Base-by-base conservation (phyloP, 1,140 invertebrate species). In the Drosophila bocki region DNA sequence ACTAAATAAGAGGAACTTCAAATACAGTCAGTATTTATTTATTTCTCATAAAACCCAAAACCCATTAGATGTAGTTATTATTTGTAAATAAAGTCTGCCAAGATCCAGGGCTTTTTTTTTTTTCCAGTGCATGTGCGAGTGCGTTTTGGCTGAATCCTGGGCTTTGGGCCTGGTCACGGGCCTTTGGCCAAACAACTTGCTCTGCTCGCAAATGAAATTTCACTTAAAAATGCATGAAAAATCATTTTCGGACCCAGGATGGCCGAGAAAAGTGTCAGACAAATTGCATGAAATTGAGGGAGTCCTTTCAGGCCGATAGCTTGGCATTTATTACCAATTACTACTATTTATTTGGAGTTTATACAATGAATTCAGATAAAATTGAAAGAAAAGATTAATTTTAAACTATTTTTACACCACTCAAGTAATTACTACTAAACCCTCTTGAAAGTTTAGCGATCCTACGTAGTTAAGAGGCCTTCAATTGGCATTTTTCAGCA, bases 221-320 rank as follows among this genome's bases (percentile, higher is more conserved):
- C 64, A 62, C 64, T 80, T 80, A 87, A 84, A 87, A 88, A 87
- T 87, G 74, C 80, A 88, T 88, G 83, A 80, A 88, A 80, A 80
- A 39, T 77, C 72, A 83, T 78, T 56, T 56, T 76, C 75, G 76
- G 83, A 71, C 60, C 58, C 54, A 11, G 26, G 51, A 82, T 68
- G 62, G 72, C 61, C 60, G 12, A 62, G 78, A 39, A 51, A 59
- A 69, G 63, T 47, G 45, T 44, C 74, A 69, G 71, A 60, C 64
- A 75, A 87, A 67, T 67, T 82, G 78, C 51, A 64, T 51, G 17
- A 71, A 41, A 62, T 42, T 71, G 67, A 64, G 35, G 47, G 35
- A 85, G 69, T 80, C 62, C 62, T 50, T 57, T 29, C 26, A 29
- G 26, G 22, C 47, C 42, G 17, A 7, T n/a, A 61, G 29, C 50